phyloP scores from a whole-genome alignment of 1,140 invertebrate genomes.

The Polyergus mexicanus region DNA sequence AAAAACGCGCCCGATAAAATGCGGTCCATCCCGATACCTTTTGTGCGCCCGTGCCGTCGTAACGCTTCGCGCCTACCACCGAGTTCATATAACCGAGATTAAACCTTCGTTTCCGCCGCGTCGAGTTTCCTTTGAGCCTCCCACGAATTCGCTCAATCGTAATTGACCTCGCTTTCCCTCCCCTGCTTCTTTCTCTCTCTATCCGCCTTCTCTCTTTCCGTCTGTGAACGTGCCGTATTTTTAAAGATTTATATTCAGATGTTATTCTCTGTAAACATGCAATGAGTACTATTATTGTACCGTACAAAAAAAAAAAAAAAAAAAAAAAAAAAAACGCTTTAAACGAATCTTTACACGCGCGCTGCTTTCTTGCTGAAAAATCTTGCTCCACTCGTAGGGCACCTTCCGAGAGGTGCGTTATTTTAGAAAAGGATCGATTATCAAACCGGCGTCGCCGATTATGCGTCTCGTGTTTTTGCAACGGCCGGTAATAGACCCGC shows the following conservation, averaged over 20 bases:
- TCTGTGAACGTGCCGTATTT: slow-evolving; percentile 32
- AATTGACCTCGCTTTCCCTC: slow-evolving; percentile 31
- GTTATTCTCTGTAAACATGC: neutral
- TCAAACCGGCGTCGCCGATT: slow-evolving; percentile 15
- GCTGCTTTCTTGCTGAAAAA: slow-evolving; percentile 16
- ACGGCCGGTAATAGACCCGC: slow-evolving; percentile 51
- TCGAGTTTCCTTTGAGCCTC: slow-evolving; percentile 52
- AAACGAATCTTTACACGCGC: neutral
- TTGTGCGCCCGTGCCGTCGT: slow-evolving; percentile 53
- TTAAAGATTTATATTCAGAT: slow-evolving; percentile 33
- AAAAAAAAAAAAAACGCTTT: neutral
- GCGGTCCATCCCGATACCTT: slow-evolving; percentile 36
- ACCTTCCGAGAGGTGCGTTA: slow-evolving; percentile 12
- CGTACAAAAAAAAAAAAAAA: slow-evolving; percentile 16
- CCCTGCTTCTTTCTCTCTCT: neutral
- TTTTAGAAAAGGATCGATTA: slow-evolving; percentile 31
- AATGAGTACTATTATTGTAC: neutral
- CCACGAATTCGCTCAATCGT: slow-evolving; percentile 35
- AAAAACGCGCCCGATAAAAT: slow-evolving; percentile 74
- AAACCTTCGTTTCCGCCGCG: slow-evolving; percentile 51
- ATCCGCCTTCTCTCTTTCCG: neutral
- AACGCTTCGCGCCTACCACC: slow-evolving; percentile 35
- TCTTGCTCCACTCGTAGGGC: neutral
- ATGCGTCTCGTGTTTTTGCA: slow-evolving; percentile 46
- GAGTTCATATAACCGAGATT: slow-evolving; percentile 63